Conservation (phyloP, 2,888 invertebrate genomes). For the Carabus problematicus region DNA sequence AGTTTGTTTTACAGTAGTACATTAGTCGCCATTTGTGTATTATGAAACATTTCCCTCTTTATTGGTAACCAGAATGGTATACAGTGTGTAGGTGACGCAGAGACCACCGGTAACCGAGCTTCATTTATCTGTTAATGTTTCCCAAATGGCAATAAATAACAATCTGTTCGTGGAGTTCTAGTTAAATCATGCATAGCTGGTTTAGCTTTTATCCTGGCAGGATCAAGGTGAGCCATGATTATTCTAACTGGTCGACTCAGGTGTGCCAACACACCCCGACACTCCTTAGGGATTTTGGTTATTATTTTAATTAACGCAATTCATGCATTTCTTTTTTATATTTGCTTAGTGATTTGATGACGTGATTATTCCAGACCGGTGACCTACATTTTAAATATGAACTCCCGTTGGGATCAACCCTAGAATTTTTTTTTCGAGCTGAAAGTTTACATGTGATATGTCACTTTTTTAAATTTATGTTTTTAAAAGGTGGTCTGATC, state of each 20-base stretch:
- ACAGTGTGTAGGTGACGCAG: neutral
- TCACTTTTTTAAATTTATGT: too few species aligned
- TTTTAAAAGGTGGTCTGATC: too few species aligned
- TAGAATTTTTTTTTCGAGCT: too few species aligned
- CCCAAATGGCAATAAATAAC: conserved; percentile 31
- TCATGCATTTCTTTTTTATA: conserved; percentile 22
- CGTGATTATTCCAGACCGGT: conserved; percentile 8
- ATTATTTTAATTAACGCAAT: conserved; percentile 27
- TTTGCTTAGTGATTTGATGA: conserved; percentile 19
- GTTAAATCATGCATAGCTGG: too few species aligned
- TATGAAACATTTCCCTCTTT: too few species aligned
- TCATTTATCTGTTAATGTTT: conserved; percentile 33
- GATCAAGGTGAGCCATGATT: conserved; percentile 5
- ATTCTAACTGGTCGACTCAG: too few species aligned
- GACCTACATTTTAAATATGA: too few species aligned
- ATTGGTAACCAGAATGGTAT: too few species aligned
- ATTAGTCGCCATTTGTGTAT: too few species aligned
- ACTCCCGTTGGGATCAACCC: too few species aligned
- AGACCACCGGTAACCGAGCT: conserved; percentile 20
- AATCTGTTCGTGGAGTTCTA: neutral
- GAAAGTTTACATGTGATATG: too few species aligned
- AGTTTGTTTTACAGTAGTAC: too few species aligned
- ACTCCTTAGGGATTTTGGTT: conserved; percentile 24
- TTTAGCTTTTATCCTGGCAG: conserved; percentile 15
- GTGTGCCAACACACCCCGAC: conserved; percentile 18